Percentiles rank a stretch among this genome's conserved stretches.
phyloP scores from a whole-genome alignment of 2,888 invertebrate genomes.

The Empis livida region DNA sequence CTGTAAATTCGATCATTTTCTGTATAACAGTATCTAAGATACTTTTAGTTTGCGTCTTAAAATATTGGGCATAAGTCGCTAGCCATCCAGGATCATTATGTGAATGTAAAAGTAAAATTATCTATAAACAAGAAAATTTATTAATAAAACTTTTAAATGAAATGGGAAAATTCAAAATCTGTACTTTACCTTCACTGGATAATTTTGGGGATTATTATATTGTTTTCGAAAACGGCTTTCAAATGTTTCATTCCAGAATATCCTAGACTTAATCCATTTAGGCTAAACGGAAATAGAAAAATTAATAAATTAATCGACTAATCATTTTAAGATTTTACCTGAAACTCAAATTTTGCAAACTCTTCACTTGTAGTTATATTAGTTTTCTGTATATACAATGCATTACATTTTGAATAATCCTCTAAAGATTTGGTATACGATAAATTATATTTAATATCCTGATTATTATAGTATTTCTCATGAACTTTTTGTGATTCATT shows the following conservation, averaged over 20 bases:
- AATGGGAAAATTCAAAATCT: too few species aligned
- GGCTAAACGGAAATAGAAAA: constrained; percentile 47
- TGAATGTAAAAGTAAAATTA: constrained; percentile 85
- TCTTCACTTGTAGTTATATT: constrained; percentile 64
- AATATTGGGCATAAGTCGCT: constrained; percentile 90
- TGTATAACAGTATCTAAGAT: constrained; percentile 61
- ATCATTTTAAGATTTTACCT: constrained; percentile 39
- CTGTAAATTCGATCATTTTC: constrained; percentile 73
- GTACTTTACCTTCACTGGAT: constrained; percentile 68
- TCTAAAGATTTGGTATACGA: too few species aligned
- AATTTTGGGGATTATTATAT: constrained; percentile 57
- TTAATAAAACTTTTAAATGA: too few species aligned
- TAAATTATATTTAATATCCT: too few species aligned
- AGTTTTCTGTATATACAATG: constrained; percentile 29
- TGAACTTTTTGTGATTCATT: too few species aligned
- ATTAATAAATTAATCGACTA: too few species aligned
- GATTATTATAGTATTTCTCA: too few species aligned
- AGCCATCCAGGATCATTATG: constrained; percentile 98
- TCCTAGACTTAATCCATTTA: constrained; percentile 74
- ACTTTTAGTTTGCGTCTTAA: constrained; percentile 73
- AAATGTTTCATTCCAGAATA: constrained; percentile 82
- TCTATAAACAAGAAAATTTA: constrained; percentile 45
- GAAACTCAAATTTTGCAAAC: constrained; percentile 69
- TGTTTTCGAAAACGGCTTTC: constrained; percentile 68
- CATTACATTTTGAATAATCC: too few species aligned